A percentile compares a stretch with the other conserved stretches of the same genome.
Evolutionary conservation across 2,113 vertebrate species (phyloP).

Genomic region (Kobus ellipsiprymnus): DNA sequence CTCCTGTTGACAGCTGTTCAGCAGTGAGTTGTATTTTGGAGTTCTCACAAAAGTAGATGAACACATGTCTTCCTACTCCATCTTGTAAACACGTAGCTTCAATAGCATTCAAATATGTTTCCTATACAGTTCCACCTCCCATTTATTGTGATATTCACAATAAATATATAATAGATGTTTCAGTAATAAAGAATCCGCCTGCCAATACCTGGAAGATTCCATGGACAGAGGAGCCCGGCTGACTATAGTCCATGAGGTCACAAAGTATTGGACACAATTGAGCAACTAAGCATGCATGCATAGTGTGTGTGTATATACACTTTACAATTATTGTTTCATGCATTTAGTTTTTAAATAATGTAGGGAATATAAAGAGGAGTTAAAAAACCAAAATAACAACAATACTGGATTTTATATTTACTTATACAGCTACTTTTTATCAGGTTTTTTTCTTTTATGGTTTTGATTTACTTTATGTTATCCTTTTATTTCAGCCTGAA

Average conservation of each 20-base stretch:
- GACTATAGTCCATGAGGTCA: not conserved
- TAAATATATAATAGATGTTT: not conserved
- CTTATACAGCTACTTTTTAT: not conserved
- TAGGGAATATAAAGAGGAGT: not conserved
- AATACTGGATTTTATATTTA: not conserved
- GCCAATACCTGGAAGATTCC: not conserved
- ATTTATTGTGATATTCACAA: not conserved
- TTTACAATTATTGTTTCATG: not conserved
- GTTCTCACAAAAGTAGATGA: not conserved
- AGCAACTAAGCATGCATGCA: not conserved
- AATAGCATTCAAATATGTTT: not conserved
- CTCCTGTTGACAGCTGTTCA: not conserved
- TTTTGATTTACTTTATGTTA: not conserved
- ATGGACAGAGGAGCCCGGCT: not conserved
- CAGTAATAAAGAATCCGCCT: not conserved
- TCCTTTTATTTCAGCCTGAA: not conserved
- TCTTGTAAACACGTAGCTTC: not conserved
- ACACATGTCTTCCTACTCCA: not conserved
- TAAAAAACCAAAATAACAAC: not conserved
- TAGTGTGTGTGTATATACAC: not conserved
- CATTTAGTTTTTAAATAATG: not conserved
- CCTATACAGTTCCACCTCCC: not conserved
- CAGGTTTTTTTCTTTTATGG: not conserved
- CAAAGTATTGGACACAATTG: not conserved
- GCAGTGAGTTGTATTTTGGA: not conserved